Percentiles rank a stretch among this genome's conserved stretches.
These are phyloP conservation scores for Sebastes melanostomus DNA, from an alignment of 2,797 vertebrate species.

Conservation along the genomic window DNA sequence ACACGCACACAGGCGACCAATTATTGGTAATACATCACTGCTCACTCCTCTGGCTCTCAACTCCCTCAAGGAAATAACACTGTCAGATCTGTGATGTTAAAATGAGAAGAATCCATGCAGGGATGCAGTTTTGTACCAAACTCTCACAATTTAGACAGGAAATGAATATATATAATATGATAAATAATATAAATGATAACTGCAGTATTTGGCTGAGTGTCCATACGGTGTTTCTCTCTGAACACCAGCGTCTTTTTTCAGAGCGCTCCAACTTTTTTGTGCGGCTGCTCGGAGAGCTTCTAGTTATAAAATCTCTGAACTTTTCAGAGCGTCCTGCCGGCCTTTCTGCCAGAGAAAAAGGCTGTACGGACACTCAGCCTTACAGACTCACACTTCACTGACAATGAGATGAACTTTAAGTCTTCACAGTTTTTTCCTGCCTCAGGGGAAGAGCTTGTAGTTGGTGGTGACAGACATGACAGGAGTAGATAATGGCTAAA, in stretches of 20 bases:
- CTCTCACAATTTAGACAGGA: not conserved
- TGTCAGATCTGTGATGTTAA: not conserved
- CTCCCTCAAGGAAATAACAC: conserved; percentile 23
- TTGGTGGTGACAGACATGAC: not conserved
- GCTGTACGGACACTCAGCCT: no score
- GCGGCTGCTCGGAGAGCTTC: no score
- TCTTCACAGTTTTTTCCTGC: not conserved
- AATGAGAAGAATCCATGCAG: not conserved
- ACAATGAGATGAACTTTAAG: not conserved
- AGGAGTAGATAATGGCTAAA: not conserved
- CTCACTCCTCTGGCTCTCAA: conserved; percentile 14
- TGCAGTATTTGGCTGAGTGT: not conserved
- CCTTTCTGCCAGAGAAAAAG: no score
- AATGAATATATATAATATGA: not conserved
- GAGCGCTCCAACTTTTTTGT: no score
- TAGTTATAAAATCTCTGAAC: no score
- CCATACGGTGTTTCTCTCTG: no score
- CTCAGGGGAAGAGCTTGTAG: not conserved
- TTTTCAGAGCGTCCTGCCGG: no score
- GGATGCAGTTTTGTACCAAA: not conserved
- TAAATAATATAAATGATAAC: not conserved
- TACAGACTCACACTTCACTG: not conserved
- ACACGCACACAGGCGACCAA: conserved; percentile 29
- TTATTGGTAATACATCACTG: conserved; percentile 46
- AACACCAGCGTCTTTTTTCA: no score